phyloP scores from a whole-genome alignment of 2,888 invertebrate genomes.

The Scaptomyza cyrtandrae region DNA sequence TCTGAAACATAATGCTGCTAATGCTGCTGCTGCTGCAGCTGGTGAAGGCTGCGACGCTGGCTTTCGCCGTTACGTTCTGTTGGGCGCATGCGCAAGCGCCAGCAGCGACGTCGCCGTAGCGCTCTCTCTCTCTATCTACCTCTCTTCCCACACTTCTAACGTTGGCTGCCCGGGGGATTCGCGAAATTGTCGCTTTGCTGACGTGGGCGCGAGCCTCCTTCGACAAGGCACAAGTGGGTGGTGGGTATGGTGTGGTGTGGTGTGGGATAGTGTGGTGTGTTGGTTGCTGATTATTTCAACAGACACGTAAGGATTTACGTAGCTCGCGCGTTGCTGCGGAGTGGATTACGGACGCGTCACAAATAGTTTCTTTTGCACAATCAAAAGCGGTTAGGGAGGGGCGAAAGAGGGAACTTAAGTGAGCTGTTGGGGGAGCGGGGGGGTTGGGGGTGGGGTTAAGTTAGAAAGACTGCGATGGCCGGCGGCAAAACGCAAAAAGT shows the following conservation, averaged over 20 bases:
- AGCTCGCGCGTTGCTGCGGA: conserved; percentile 41
- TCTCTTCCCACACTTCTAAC: not conserved
- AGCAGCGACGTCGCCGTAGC: conserved; percentile 22
- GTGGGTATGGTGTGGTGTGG: not conserved
- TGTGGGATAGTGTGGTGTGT: not conserved
- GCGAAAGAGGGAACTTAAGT: not conserved
- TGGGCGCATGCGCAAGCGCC: conserved; percentile 62
- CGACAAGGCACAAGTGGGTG: conserved; percentile 6
- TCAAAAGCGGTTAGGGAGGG: conserved; percentile 32
- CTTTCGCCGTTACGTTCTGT: conserved; percentile 29
- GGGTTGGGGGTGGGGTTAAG: not conserved
- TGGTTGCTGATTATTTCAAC: conserved; percentile 56
- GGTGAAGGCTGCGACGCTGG: conserved; percentile 39
- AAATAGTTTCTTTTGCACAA: conserved; percentile 74
- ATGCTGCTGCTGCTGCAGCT: conserved; percentile 20
- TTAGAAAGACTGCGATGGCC: conserved; percentile 24
- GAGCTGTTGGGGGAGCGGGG: not conserved
- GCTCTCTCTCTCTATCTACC: conserved; percentile 30
- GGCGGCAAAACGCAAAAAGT: conserved; percentile 40
- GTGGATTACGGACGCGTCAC: conserved; percentile 69
- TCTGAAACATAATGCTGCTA: conserved; percentile 50
- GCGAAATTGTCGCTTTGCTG: conserved; percentile 75
- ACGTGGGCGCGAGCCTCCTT: conserved; percentile 64
- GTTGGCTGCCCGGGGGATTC: conserved; percentile 76
- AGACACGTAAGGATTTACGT: conserved; percentile 78